A percentile compares a stretch with the other conserved stretches of the same genome.
Evolutionary conservation across 2,113 vertebrate species (phyloP).

Genomic region (Eclectus roratus): DNA sequence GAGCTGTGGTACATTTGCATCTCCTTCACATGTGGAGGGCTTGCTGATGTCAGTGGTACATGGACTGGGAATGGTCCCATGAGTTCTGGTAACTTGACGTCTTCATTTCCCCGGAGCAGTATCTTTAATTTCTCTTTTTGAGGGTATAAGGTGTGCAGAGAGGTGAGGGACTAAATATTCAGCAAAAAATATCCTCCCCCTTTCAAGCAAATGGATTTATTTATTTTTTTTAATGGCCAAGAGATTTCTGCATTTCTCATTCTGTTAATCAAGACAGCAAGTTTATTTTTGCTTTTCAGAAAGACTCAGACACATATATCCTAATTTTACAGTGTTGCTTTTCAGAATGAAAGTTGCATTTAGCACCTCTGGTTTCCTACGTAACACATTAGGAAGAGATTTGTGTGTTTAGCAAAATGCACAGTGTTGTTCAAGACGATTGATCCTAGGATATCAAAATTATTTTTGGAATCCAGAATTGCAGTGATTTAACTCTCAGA

Average conservation of each 20-base stretch:
- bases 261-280: not conserved
- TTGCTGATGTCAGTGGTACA: not conserved
- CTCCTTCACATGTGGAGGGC: not conserved
- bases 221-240: not conserved
- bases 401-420: not conserved
- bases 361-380: not conserved
- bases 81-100: not conserved
- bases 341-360: not conserved
- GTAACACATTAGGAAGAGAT: not conserved
- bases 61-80: not conserved
- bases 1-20: not conserved
- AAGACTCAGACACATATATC: not conserved
- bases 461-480: not conserved
- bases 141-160: not conserved
- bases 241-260: not conserved
- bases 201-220: not conserved
- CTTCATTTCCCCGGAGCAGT: not conserved
- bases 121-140: not conserved
- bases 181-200: not conserved
- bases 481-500: not conserved
- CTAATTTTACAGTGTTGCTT: not conserved
- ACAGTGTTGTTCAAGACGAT: not conserved
- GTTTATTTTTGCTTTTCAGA: not conserved
- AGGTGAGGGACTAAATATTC: not conserved
- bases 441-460: not conserved